Evolutionary conservation across 2,113 vertebrate species (phyloP).

Genomic region (Ammodytes dubius): DNA sequence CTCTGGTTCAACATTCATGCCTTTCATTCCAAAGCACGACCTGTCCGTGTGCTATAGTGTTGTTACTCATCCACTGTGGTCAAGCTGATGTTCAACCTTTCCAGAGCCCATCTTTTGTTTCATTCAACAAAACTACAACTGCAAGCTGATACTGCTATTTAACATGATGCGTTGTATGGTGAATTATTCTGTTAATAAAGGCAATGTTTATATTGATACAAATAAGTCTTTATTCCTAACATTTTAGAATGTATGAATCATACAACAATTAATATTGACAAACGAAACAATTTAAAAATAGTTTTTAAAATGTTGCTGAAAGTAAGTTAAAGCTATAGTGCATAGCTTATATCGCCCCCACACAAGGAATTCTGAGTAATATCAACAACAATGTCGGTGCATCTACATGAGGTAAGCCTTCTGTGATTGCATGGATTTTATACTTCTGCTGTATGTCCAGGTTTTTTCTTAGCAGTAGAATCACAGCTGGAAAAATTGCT

Average conservation of each 20-base stretch:
- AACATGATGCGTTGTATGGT: conserved; percentile 79
- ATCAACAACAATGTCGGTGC: no score
- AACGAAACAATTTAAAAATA: background rate
- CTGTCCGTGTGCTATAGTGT: conserved; percentile 66
- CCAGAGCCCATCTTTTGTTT: conserved; percentile 36
- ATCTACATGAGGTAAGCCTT: no score
- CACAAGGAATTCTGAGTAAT: no score
- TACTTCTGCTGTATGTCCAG: no score
- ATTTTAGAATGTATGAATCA: background rate
- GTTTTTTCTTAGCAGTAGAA: no score
- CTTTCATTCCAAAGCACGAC: conserved; percentile 59
- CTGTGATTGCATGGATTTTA: no score
- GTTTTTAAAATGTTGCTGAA: background rate
- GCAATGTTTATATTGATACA: conserved; percentile 78
- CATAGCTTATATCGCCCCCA: no score
- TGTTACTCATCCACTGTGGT: conserved; percentile 63
- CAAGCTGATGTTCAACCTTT: conserved; percentile 55
- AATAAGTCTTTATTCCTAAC: conserved; percentile 35
- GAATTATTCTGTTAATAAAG: conserved; percentile 86
- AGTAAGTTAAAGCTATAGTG: no score
- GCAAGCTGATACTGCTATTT: conserved; percentile 77
- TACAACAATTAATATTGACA: background rate
- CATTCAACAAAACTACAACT: conserved; percentile 56
- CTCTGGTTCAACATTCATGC: conserved; percentile 67
- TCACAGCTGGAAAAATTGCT: no score